These are phyloP conservation scores for Diogma glabrata DNA, from an alignment of 2,888 invertebrate genomes.

Conservation along the genomic window DNA sequence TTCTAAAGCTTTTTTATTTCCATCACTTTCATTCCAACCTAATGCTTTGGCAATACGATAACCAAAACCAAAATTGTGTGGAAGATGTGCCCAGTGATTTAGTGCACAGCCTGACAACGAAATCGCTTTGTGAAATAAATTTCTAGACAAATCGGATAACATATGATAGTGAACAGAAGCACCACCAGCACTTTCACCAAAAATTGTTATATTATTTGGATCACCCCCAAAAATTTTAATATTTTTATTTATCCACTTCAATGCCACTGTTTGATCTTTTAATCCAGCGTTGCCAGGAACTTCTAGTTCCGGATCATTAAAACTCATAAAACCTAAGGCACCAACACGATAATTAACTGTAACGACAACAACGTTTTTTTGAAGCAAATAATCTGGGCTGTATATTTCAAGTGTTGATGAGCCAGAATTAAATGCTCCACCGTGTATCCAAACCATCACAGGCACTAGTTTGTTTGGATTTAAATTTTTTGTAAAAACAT, in stretches of 20 bases:
- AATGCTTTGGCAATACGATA: slow-evolving; percentile 30
- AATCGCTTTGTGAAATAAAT: slow-evolving; percentile 33
- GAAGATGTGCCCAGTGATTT: slow-evolving; percentile 29
- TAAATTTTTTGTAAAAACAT: slow-evolving; percentile 22
- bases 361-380: neutral
- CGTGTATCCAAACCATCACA: slow-evolving; percentile 35
- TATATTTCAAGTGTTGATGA: slow-evolving; percentile 30
- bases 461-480: slow-evolving; percentile 21
- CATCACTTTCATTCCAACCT: slow-evolving; percentile 29
- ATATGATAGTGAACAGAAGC: slow-evolving; percentile 38
- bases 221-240: slow-evolving; percentile 9
- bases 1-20: slow-evolving; percentile 25
- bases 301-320: slow-evolving; percentile 28
- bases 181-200: slow-evolving; percentile 35
- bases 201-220: slow-evolving; percentile 5
- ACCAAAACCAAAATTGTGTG: slow-evolving; percentile 26
- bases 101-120: slow-evolving; percentile 31
- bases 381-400: slow-evolving; percentile 8
- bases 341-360: slow-evolving; percentile 32
- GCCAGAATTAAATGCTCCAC: slow-evolving; percentile 31
- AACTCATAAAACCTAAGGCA: slow-evolving; percentile 29
- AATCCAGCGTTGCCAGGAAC: slow-evolving; percentile 34
- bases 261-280: slow-evolving; percentile 23
- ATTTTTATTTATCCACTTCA: slow-evolving; percentile 26
- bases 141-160: slow-evolving; percentile 38